These are phyloP conservation scores for Agriopis aurantiaria DNA, from an alignment of 2,888 invertebrate species.

Conservation along the genomic window DNA sequence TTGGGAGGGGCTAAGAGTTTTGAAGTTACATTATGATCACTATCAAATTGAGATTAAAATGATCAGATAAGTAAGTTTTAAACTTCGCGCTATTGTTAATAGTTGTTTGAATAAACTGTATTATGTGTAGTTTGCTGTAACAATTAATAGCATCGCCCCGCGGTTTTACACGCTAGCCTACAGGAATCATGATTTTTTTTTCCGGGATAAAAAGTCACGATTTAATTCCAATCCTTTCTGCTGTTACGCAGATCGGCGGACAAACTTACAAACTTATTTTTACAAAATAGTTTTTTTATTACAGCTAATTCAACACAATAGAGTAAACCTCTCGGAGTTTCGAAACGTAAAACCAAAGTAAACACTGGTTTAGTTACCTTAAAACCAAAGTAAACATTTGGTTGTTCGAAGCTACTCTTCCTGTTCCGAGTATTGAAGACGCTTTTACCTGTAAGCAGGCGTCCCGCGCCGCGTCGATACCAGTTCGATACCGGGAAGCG, in stretches of 20 bases:
- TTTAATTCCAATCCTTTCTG: too few relatives aligned
- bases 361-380: neutral
- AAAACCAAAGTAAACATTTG: too few relatives aligned
- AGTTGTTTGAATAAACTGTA: neutral
- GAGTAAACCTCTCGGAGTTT: neutral
- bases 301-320: too few relatives aligned
- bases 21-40: neutral
- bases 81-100: neutral
- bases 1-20: neutral
- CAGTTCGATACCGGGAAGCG: slow-evolving; percentile 48
- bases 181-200: too few relatives aligned
- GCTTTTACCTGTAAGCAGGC: slow-evolving; percentile 34
- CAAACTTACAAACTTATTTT: too few relatives aligned
- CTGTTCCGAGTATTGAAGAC: slow-evolving; percentile 34
- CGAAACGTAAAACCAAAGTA: neutral
- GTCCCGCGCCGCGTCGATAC: slow-evolving; percentile 33
- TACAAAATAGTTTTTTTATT: too few relatives aligned
- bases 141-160: too few relatives aligned
- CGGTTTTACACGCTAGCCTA: too few relatives aligned
- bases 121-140: neutral
- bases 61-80: neutral
- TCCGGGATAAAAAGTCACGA: too few relatives aligned
- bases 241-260: too few relatives aligned
- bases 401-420: neutral
- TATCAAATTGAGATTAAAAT: slow-evolving; percentile 1